A percentile compares a stretch with the other conserved stretches of the same genome.
Evolutionary conservation across 1,140 invertebrate species (phyloP).

Genomic region (Drosophila mayri): DNA sequence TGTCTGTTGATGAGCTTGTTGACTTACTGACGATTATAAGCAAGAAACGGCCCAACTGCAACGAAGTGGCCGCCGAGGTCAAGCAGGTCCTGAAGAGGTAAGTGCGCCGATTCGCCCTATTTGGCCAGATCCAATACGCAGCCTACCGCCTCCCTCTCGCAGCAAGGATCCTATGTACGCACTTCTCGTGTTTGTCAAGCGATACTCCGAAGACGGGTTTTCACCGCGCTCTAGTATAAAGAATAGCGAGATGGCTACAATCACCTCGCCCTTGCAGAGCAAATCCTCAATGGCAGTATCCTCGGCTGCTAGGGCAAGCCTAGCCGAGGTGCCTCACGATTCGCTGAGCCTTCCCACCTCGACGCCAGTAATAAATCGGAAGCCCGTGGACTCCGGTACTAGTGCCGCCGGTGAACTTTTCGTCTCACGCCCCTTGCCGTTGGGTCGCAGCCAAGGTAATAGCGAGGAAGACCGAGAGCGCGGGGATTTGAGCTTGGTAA

Average conservation of each 20-base stretch:
- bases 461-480: slow-evolving; percentile 28
- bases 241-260: not conserved
- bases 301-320: not conserved
- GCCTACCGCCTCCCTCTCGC: not conserved
- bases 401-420: not conserved
- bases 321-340: slow-evolving; percentile 18
- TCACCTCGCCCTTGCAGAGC: not conserved
- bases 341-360: slow-evolving; percentile 61
- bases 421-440: not conserved
- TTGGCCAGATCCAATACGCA: not conserved
- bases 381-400: slow-evolving; percentile 6
- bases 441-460: not conserved
- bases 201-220: slow-evolving; percentile 33
- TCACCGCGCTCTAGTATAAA: not conserved
- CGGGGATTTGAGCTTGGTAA: slow-evolving; percentile 60
- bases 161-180: slow-evolving; percentile 78
- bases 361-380: slow-evolving; percentile 61
- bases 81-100: slow-evolving; percentile 52
- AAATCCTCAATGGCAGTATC: not conserved
- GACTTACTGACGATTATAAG: slow-evolving; percentile 61
- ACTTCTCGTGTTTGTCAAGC: slow-evolving; percentile 67
- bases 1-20: slow-evolving; percentile 55
- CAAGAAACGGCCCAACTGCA: slow-evolving; percentile 60
- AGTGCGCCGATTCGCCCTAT: not conserved
- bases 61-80: slow-evolving; percentile 55